Percentiles rank a stretch among this genome's conserved stretches.
Conservation (phyloP, 2,888 invertebrate genomes). For the Ferrisia virgata region DNA sequence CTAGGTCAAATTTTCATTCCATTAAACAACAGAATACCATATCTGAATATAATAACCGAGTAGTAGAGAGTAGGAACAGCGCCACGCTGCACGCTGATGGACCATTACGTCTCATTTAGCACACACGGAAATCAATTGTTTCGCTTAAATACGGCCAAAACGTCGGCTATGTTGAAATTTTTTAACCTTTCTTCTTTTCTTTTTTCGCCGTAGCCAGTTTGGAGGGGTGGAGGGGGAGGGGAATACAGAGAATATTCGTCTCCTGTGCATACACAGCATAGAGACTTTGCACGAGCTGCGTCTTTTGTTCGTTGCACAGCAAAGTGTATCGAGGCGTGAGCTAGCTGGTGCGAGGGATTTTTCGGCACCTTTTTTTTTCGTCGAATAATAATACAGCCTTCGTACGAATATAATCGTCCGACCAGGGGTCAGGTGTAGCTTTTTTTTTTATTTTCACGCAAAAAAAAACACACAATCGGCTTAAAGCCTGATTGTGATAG, state of each 20-base stretch:
- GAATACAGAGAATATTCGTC: too few species aligned
- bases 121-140: slow-evolving; percentile 26
- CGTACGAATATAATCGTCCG: neutral
- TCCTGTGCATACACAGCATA: too few species aligned
- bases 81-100: neutral
- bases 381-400: too few species aligned
- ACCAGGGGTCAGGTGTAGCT: neutral
- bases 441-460: neutral
- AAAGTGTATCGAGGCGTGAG: neutral
- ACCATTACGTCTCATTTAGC: slow-evolving; percentile 29
- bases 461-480: neutral
- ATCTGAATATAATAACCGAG: slow-evolving; percentile 21
- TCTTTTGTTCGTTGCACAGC: neutral
- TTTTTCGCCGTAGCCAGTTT: neutral
- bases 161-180: neutral
- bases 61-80: neutral
- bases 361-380: neutral
- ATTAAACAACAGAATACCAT: slow-evolving; percentile 16
- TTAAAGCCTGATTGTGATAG: neutral
- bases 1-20: slow-evolving; percentile 18
- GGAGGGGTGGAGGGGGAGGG: too few species aligned
- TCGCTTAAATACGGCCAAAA: neutral
- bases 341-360: neutral
- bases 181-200: neutral
- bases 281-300: neutral